Conservation (phyloP, 2,888 invertebrate genomes). For the Phlogophora meticulosa region DNA sequence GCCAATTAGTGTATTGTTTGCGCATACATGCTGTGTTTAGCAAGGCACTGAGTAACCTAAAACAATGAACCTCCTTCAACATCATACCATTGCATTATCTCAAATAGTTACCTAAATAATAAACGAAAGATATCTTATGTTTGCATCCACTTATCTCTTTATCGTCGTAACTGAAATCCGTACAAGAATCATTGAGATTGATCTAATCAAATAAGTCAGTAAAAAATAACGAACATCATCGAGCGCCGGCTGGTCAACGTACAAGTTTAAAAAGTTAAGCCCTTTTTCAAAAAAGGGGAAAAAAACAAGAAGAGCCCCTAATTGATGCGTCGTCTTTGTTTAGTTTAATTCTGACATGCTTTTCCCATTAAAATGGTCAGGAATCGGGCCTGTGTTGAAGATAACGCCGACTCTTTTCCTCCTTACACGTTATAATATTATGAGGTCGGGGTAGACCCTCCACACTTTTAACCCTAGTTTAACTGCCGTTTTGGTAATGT, state of each 20-base stretch:
- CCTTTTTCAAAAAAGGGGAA: slow-evolving; percentile 83
- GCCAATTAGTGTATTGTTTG: not conserved
- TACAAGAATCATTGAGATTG: slow-evolving; percentile 89
- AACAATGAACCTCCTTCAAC: not conserved
- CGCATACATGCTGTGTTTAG: not conserved
- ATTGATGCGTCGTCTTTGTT: slow-evolving; percentile 92
- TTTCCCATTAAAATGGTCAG: slow-evolving; percentile 91
- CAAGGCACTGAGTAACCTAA: not conserved
- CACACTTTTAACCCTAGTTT: slow-evolving; percentile 84
- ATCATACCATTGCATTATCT: slow-evolving; percentile 32
- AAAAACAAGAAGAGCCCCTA: slow-evolving; percentile 85
- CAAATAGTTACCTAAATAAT: slow-evolving; percentile 64
- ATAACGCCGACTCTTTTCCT: slow-evolving; percentile 90
- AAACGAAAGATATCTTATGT: slow-evolving; percentile 68
- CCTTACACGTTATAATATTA: slow-evolving; percentile 90
- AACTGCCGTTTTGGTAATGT: slow-evolving; percentile 78
- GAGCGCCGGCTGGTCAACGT: slow-evolving; percentile 84
- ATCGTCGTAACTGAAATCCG: slow-evolving; percentile 88
- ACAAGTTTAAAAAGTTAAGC: slow-evolving; percentile 89
- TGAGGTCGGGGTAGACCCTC: slow-evolving; percentile 80
- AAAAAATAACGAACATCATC: slow-evolving; percentile 86
- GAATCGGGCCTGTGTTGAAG: slow-evolving; percentile 87
- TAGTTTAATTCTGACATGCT: slow-evolving; percentile 92
- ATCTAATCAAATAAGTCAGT: slow-evolving; percentile 88
- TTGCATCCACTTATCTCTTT: slow-evolving; percentile 85